Percentiles rank a stretch among this genome's conserved stretches.
phyloP scores from a whole-genome alignment of 2,113 vertebrate genomes.

The Charadrius vociferus region DNA sequence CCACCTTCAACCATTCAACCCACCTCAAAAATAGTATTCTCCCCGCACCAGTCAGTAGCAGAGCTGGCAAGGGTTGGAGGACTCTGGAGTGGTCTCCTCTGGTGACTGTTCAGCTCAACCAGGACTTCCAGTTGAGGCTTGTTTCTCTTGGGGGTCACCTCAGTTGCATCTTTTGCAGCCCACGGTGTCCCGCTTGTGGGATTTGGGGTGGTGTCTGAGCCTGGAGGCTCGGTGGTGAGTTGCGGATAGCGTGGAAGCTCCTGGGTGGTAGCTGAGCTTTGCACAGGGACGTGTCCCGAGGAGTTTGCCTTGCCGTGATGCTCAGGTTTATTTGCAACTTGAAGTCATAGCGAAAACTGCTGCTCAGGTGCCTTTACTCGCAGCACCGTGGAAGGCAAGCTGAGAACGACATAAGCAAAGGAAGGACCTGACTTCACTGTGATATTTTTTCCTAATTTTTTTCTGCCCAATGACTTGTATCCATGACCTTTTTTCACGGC shows the following conservation, averaged over 20 bases:
- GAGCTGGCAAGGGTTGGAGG: neutral
- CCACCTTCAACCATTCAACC: neutral
- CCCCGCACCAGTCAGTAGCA: rapidly evolving
- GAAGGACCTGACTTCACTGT: neutral
- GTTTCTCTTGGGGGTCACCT: neutral
- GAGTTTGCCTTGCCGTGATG: neutral
- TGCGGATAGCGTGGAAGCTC: neutral
- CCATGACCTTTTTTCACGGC: neutral
- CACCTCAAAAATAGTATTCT: neutral
- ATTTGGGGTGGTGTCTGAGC: neutral
- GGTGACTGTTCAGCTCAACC: neutral
- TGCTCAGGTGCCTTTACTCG: neutral
- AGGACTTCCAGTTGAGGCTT: neutral
- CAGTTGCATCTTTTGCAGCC: neutral
- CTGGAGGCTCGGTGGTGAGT: neutral
- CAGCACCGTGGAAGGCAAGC: neutral
- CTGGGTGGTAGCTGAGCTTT: neutral
- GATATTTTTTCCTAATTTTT: no score
- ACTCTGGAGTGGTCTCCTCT: neutral
- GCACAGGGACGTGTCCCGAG: rapidly evolving
- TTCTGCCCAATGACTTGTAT: neutral
- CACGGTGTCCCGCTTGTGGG: rapidly evolving
- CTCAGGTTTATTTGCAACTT: neutral
- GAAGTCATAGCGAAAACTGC: rapidly evolving
- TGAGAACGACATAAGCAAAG: neutral